Conservation (phyloP, 2,113 vertebrate genomes). For the Saccopteryx bilineata region DNA sequence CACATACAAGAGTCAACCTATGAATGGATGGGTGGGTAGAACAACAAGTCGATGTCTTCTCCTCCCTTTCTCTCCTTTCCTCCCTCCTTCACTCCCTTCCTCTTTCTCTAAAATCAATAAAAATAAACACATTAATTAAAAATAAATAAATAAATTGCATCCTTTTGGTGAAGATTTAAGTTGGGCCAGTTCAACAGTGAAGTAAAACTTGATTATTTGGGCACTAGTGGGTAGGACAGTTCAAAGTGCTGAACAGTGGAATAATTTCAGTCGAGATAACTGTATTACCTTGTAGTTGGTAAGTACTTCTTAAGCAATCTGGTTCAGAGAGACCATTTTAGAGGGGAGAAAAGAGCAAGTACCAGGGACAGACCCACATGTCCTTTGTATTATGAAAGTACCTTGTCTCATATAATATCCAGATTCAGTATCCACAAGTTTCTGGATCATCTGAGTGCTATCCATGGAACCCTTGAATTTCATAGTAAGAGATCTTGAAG, state of each 20-base stretch:
- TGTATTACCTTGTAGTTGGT: background rate
- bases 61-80: too few relatives aligned
- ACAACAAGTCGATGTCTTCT: too few relatives aligned
- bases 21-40: too few relatives aligned
- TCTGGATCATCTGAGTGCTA: background rate
- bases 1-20: too few relatives aligned
- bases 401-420: background rate
- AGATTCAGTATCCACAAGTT: background rate
- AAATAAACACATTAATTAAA: too few relatives aligned
- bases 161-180: background rate
- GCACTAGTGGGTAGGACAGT: background rate
- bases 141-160: too few relatives aligned
- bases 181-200: background rate
- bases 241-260: background rate
- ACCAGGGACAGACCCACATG: background rate
- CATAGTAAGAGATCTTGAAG: background rate
- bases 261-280: background rate
- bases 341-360: background rate
- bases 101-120: too few relatives aligned
- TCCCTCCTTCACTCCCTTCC: too few relatives aligned
- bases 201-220: constrained; percentile 34
- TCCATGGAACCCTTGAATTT: background rate
- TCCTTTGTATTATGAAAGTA: background rate
- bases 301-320: background rate
- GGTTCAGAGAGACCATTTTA: background rate